phyloP scores from a whole-genome alignment of 2,888 invertebrate species.

The Cataglyphis livida region DNA sequence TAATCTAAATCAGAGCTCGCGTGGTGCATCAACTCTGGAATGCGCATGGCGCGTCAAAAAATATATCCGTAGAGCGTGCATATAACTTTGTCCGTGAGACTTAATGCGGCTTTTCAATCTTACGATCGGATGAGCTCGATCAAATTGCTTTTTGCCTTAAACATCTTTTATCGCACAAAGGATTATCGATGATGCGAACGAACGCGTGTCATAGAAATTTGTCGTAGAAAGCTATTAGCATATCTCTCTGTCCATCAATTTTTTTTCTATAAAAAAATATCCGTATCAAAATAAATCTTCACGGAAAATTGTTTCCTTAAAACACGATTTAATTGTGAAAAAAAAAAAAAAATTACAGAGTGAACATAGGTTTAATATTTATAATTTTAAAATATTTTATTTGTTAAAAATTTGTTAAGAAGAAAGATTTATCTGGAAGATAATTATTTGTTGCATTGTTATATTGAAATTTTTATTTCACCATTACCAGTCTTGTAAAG shows the following conservation, averaged over 20 bases:
- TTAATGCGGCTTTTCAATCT: neutral
- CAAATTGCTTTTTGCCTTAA: neutral
- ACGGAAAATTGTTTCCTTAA: too few relatives aligned
- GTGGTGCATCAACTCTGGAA: conserved; percentile 18
- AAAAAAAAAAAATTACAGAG: neutral
- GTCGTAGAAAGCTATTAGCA: neutral
- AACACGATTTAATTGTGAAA: neutral
- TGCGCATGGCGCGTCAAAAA: neutral
- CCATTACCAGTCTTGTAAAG: neutral
- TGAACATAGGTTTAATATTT: neutral
- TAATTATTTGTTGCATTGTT: neutral
- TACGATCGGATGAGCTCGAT: neutral
- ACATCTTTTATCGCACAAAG: neutral
- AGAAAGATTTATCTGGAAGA: neutral
- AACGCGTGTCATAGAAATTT: neutral
- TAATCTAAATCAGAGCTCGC: conserved; percentile 34
- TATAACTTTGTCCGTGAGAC: neutral
- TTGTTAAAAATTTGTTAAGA: neutral
- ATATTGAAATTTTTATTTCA: neutral
- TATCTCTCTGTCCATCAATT: neutral
- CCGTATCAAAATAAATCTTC: neutral
- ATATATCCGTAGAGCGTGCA: neutral
- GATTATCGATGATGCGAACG: neutral
- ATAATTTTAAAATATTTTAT: neutral
- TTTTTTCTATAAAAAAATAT: neutral